Evolutionary conservation across 1,140 invertebrate genomes (phyloP), one percentile per base, ranked within the genome.

Genomic region (Mactra quadrangularis): DNA sequence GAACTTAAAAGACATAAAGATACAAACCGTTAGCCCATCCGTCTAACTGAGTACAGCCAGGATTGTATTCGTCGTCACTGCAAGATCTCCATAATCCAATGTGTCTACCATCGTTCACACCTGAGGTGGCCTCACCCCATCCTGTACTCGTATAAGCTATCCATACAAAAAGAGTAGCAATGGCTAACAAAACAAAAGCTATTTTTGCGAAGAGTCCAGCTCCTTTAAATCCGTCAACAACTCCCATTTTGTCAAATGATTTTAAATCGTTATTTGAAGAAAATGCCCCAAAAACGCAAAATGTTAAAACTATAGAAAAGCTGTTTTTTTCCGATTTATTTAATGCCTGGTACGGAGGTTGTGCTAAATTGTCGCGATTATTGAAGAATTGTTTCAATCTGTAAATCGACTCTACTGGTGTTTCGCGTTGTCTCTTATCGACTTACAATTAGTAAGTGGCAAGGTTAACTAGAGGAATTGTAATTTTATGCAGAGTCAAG

Each of bases 71-170:
- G 25, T 52, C 52, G 11, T 66, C 75, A 11, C 25, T 7, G 33
- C 75, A 77, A n/a, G 22, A 1, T 9, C 75, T 22, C 75, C 75
- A 77, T 15, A 77, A 29, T 29, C 75, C 75, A 38, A 31, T n/a
- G 45, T 77, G 62, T 19, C 38, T 64, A n/a, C 57, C 33, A 17
- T 22, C 41, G 31, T 33, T 19, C 6, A 33, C 9, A 7, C 66
- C 75, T 0, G 29, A 4, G n/a, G 13, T 47, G 25, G 38, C 47
- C n/a, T 77, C 47, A n/a, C 41, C 75, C 75, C 75, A 77, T 7
- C 75, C 75, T 1, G 75, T 77, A 22, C 59, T 52, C 25, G 75
- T 77, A 41, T 52, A 77, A 0, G 75, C 59, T 0, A 77, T 77
- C 59, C 75, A 64, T 13, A 38, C 47, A 55, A 77, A 77, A 27